phyloP scores from a whole-genome alignment of 2,888 invertebrate genomes.

The Gandaritis pyraliata region DNA sequence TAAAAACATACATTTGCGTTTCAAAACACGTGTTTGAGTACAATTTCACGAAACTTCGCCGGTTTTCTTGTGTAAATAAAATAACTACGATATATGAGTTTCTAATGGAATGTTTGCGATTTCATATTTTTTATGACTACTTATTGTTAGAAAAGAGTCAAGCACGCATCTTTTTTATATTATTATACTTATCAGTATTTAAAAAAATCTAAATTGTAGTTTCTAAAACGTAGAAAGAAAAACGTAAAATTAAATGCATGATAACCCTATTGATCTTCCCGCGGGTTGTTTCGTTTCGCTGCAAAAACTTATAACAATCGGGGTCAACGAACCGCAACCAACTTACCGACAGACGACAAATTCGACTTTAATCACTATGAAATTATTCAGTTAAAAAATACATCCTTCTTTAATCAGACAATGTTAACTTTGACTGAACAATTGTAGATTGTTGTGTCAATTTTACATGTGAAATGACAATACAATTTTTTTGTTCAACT shows the following conservation, averaged over 20 bases:
- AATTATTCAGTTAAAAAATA: slow-evolving; percentile 38
- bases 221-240: too few species aligned
- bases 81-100: neutral
- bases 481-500: too few species aligned
- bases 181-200: too few species aligned
- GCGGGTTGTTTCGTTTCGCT: slow-evolving; percentile 48
- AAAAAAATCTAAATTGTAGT: too few species aligned
- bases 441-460: slow-evolving; percentile 10
- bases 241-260: neutral
- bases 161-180: too few species aligned
- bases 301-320: slow-evolving; percentile 59
- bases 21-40: slow-evolving; percentile 24
- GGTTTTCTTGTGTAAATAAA: slow-evolving; percentile 4
- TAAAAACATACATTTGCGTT: slow-evolving; percentile 18
- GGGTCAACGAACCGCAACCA: slow-evolving; percentile 48
- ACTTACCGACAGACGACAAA: slow-evolving; percentile 42
- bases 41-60: slow-evolving; percentile 12
- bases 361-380: slow-evolving; percentile 40
- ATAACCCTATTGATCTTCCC: slow-evolving; percentile 42
- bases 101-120: neutral
- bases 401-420: slow-evolving; percentile 28
- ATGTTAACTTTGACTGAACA: slow-evolving; percentile 20
- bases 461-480: neutral
- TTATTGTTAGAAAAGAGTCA: too few species aligned
- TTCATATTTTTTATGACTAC: neutral